phyloP scores from a whole-genome alignment of 30 jellyfish, hydroid and myxozoan genomes.

The Aurelia sp. region DNA sequence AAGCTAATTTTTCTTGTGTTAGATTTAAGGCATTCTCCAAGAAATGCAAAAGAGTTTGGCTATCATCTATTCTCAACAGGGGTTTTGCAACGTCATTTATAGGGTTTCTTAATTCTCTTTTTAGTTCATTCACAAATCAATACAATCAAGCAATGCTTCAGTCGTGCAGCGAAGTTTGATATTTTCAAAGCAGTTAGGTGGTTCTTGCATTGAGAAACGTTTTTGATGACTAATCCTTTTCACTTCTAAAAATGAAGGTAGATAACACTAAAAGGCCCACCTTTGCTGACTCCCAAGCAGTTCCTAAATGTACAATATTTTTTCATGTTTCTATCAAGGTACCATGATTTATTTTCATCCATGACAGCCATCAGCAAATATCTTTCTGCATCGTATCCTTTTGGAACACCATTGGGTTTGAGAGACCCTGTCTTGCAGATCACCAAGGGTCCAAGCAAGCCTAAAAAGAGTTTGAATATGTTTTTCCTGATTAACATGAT shows the following conservation, averaged over 20 bases:
- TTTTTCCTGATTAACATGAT: neutral
- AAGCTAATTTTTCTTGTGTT: too few relatives aligned
- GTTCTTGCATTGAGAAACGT: too few relatives aligned
- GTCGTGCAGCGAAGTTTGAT: too few relatives aligned
- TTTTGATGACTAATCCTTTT: too few relatives aligned
- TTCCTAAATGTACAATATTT: conserved; percentile 27
- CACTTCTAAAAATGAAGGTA: neutral
- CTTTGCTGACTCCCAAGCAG: conserved; percentile 58
- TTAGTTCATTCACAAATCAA: too few relatives aligned
- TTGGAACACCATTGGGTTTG: conserved; percentile 49
- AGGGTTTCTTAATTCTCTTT: too few relatives aligned
- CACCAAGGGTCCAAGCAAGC: conserved; percentile 74
- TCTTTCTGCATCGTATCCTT: conserved; percentile 60
- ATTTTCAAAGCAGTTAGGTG: too few relatives aligned
- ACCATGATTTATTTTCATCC: conserved; percentile 81
- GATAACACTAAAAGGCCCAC: neutral
- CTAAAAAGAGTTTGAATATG: conserved; percentile 4
- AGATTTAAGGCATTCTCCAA: too few relatives aligned
- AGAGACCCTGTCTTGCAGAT: conserved; percentile 68
- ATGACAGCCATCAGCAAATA: conserved; percentile 60
- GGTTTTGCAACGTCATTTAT: too few relatives aligned
- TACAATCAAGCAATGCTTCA: too few relatives aligned
- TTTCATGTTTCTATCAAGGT: conserved; percentile 64
- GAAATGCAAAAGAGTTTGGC: too few relatives aligned
- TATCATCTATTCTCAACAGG: too few relatives aligned